phyloP scores from a whole-genome alignment of 2,113 vertebrate species.

The Myocastor coypus region DNA sequence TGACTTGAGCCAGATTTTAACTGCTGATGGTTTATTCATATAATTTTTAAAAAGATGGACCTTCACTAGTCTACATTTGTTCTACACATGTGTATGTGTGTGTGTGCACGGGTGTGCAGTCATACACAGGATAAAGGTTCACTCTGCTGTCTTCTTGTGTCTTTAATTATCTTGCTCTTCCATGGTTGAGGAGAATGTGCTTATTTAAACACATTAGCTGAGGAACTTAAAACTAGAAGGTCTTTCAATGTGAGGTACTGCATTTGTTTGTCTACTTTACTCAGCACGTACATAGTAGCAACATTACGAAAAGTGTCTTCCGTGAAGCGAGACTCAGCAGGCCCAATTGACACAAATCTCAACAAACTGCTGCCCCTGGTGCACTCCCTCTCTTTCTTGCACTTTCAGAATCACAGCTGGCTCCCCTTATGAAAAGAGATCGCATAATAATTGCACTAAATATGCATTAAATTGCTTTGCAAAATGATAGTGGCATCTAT shows the following conservation, averaged over 20 bases:
- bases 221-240: conserved; percentile 33
- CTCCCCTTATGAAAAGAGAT: conserved; percentile 78
- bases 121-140: not conserved
- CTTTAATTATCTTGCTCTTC: not conserved
- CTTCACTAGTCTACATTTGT: not conserved
- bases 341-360: conserved; percentile 64
- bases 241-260: conserved; percentile 38
- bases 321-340: conserved; percentile 43
- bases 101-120: not conserved
- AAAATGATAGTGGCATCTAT: conserved; percentile 80
- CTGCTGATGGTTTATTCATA: not conserved
- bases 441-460: conserved; percentile 82
- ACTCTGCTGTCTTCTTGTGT: not conserved
- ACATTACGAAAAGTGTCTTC: not conserved
- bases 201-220: conserved; percentile 47
- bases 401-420: conserved; percentile 81
- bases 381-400: conserved; percentile 68
- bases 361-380: conserved; percentile 63
- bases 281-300: not conserved
- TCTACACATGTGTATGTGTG: fast-evolving
- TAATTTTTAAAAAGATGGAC: not conserved
- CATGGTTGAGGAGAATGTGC: not conserved
- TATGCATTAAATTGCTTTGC: conserved; percentile 75
- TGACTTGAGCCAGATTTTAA: conserved; percentile 1
- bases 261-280: conserved; percentile 55